Conservation (phyloP, 23 tunicate species). For the Trididemnum miniatum region DNA sequence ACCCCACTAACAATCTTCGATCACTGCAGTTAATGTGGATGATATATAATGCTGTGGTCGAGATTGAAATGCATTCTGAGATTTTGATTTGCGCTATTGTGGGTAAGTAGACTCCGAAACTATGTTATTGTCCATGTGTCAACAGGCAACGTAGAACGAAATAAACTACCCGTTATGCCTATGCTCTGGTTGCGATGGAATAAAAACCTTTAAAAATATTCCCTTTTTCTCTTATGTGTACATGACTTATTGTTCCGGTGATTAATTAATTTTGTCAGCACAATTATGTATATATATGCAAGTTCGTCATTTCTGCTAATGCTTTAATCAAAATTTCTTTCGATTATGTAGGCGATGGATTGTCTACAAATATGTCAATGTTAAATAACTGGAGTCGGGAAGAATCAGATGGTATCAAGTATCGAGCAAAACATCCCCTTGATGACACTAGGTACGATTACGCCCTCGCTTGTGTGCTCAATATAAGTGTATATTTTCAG, state of each 20-base stretch:
- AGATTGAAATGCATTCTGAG: neutral
- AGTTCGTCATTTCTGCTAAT: neutral
- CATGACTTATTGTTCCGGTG: neutral
- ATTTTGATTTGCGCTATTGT: neutral
- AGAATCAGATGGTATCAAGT: neutral
- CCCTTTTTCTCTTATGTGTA: neutral
- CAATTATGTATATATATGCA: neutral
- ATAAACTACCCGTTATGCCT: neutral
- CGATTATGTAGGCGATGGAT: neutral
- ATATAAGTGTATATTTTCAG: neutral
- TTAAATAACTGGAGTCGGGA: neutral
- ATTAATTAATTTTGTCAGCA: neutral
- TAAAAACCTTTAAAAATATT: neutral
- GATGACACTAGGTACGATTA: neutral
- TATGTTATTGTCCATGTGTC: neutral
- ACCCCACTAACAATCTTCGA: neutral
- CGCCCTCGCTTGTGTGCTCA: neutral
- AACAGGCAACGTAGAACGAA: neutral
- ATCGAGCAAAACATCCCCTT: neutral
- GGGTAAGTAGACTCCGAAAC: neutral
- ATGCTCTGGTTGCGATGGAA: neutral
- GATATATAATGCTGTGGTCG: neutral
- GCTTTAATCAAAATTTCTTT: neutral
- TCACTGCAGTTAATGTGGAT: neutral
- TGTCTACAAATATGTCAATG: neutral